Evolutionary conservation across 1,140 invertebrate species (phyloP).

Genomic region (Leptinotarsa lineolata): DNA sequence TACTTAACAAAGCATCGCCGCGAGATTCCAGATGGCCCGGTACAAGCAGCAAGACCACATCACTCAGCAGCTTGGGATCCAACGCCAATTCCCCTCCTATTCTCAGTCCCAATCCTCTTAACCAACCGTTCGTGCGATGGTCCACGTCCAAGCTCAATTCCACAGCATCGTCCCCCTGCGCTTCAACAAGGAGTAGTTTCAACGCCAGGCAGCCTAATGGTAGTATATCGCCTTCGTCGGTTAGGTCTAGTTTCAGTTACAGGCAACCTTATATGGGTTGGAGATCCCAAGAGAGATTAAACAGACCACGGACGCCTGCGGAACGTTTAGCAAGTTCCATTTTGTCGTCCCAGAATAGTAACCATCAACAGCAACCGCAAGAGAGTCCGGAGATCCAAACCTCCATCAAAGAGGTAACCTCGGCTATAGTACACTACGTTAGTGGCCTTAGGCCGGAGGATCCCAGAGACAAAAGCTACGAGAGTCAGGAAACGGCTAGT

Average conservation of each 20-base stretch:
- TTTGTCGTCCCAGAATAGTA: constrained; percentile 57
- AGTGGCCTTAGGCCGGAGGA: constrained; percentile 70
- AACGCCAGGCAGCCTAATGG: constrained; percentile 57
- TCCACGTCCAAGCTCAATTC: constrained; percentile 84
- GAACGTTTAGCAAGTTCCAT: constrained; percentile 75
- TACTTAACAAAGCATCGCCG: constrained; percentile 54
- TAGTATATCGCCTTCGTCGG: constrained; percentile 56
- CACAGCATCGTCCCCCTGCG: constrained; percentile 68
- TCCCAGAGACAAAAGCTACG: constrained; percentile 36
- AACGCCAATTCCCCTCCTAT: constrained; percentile 48
- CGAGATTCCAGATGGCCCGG: constrained; percentile 48
- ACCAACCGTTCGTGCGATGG: constrained; percentile 74
- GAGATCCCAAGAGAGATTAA: constrained; percentile 82
- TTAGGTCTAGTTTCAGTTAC: constrained; percentile 66
- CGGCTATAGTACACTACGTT: constrained; percentile 90
- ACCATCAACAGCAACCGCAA: constrained; percentile 44
- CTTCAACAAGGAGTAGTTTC: constrained; percentile 68
- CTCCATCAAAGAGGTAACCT: constrained; percentile 89
- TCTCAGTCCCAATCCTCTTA: constrained; percentile 50
- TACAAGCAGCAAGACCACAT: constrained; percentile 54
- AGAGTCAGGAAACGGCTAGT: constrained; percentile 41
- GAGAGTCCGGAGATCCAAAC: constrained; percentile 81
- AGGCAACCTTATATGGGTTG: constrained; percentile 85
- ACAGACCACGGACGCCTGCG: constrained; percentile 78
- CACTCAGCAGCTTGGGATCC: constrained; percentile 56